These are phyloP conservation scores for Drosophila orena DNA, from an alignment of 1,140 invertebrate genomes.

Conservation along the genomic window DNA sequence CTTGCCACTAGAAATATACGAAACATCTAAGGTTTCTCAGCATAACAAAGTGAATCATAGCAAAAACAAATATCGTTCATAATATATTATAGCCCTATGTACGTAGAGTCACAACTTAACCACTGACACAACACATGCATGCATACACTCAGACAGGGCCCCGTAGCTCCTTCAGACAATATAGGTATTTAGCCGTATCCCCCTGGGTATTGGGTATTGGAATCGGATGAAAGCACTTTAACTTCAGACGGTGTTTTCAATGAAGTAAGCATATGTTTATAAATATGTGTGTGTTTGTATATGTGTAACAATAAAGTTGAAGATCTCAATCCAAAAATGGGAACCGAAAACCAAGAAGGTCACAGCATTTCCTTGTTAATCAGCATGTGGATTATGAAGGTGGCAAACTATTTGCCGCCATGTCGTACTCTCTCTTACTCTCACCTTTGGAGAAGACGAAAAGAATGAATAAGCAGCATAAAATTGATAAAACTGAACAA, in stretches of 20 bases:
- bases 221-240: constrained; percentile 26
- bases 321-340: constrained; percentile 36
- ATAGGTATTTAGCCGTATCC: constrained; percentile 13
- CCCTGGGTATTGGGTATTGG: constrained; percentile 9
- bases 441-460: constrained; percentile 62
- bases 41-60: constrained; percentile 53
- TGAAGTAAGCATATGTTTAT: constrained; percentile 49
- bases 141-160: constrained; percentile 41
- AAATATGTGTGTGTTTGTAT: constrained; percentile 75
- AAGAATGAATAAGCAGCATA: constrained; percentile 76
- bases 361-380: constrained; percentile 33
- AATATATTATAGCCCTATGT: constrained; percentile 60
- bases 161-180: constrained; percentile 41
- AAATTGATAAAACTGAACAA: constrained; percentile 85
- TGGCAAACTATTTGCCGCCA: constrained; percentile 18
- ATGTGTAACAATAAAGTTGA: constrained; percentile 60
- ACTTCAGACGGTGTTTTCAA: constrained; percentile 50
- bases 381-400: constrained; percentile 24
- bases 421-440: constrained; percentile 53
- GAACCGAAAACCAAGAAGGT: constrained; percentile 12
- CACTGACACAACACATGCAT: constrained; percentile 57
- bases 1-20: constrained; percentile 68
- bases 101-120: constrained; percentile 58
- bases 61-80: constrained; percentile 51
- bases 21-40: constrained; percentile 80